Percentiles rank a stretch among this genome's conserved stretches.
phyloP scores from a whole-genome alignment of 2,888 invertebrate genomes.

The Ichneumoninae sp. region DNA sequence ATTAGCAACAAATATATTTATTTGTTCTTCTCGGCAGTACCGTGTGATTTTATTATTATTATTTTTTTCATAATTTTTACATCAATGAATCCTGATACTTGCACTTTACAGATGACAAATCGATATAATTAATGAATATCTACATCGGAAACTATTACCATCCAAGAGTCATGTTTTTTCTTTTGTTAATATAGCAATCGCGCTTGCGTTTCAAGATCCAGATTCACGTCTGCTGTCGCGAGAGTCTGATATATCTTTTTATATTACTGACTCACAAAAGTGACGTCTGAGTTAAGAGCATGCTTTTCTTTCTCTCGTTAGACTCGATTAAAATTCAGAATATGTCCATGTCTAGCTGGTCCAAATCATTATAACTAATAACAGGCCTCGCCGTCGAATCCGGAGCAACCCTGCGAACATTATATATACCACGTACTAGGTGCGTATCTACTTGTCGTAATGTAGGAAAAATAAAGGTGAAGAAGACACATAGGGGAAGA shows the following conservation, averaged over 20 bases:
- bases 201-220: conserved; percentile 56
- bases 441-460: conserved; percentile 17
- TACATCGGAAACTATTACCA: conserved; percentile 31
- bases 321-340: conserved; percentile 85
- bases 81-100: conserved; percentile 26
- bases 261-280: neutral
- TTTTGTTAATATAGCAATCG: conserved; percentile 22
- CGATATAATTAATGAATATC: conserved; percentile 34
- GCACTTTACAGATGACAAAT: conserved; percentile 35
- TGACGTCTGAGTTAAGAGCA: conserved; percentile 5
- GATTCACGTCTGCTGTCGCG: conserved; percentile 58
- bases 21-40: conserved; percentile 71
- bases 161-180: conserved; percentile 24
- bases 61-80: conserved; percentile 31
- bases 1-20: conserved; percentile 79
- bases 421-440: conserved; percentile 67
- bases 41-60: conserved; percentile 38
- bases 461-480: conserved; percentile 1
- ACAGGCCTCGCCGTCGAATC: conserved; percentile 88
- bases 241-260: conserved; percentile 6
- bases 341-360: conserved; percentile 93
- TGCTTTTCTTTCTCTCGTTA: neutral
- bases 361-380: conserved; percentile 95
- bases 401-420: conserved; percentile 82
- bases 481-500: neutral